These are phyloP conservation scores for Eciton burchellii DNA, from an alignment of 1,140 invertebrate species.

Conservation along the genomic window DNA sequence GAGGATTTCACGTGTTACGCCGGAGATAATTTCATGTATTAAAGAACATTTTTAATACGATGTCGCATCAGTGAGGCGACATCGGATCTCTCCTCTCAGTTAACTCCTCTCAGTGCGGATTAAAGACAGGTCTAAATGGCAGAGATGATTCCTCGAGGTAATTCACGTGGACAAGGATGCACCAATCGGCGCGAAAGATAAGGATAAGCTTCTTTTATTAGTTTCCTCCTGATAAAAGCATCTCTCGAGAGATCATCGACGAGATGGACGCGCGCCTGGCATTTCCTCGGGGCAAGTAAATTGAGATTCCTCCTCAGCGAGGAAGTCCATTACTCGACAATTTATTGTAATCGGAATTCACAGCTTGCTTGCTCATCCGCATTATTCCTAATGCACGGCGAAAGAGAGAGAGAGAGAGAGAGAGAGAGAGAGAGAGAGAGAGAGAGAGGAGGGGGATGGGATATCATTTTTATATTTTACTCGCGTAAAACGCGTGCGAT, in stretches of 20 bases:
- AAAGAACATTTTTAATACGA: conserved; percentile 43
- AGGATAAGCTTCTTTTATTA: conserved; percentile 37
- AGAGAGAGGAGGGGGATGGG: too few species aligned
- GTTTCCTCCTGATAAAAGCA: neutral
- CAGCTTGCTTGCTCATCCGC: neutral
- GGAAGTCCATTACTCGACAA: neutral
- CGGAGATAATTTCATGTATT: conserved; percentile 38
- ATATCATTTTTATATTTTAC: neutral
- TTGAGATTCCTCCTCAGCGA: neutral
- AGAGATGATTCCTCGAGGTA: conserved; percentile 5
- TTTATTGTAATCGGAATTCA: conserved; percentile 19
- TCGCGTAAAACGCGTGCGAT: neutral
- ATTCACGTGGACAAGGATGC: neutral
- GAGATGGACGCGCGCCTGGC: neutral
- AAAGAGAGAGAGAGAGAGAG: too few species aligned
- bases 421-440: too few species aligned
- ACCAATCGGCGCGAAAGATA: neutral
- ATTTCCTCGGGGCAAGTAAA: conserved; percentile 19
- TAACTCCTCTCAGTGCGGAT: neutral
- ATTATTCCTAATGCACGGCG: neutral
- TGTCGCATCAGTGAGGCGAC: neutral
- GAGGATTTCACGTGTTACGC: conserved; percentile 21
- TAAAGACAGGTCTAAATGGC: conserved; percentile 7
- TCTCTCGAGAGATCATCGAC: neutral
- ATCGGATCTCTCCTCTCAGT: neutral